Conservation (phyloP, 2,113 vertebrate species). For the Daubentonia madagascariensis region DNA sequence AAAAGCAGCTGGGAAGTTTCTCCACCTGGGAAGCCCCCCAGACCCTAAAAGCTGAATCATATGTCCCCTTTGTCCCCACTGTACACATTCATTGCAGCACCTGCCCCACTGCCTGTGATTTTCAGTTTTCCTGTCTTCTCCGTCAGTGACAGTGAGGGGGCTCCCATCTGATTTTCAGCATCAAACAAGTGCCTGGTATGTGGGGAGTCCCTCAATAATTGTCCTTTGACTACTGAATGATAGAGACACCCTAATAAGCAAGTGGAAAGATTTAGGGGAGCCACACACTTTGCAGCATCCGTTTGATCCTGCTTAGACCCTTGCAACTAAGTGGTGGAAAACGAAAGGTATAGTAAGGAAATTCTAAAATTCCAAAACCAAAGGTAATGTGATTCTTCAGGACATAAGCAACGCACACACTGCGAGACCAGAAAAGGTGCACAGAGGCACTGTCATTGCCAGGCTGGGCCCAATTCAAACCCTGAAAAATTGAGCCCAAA, state of each 20-base stretch:
- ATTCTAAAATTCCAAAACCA: background rate
- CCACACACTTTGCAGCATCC: background rate
- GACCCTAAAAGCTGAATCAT: background rate
- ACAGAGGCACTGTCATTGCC: background rate
- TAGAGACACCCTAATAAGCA: background rate
- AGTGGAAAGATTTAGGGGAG: background rate
- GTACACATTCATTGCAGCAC: background rate
- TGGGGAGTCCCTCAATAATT: background rate
- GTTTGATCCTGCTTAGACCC: background rate
- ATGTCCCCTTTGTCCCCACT: too few species aligned
- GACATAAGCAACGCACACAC: background rate
- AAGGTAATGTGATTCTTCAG: background rate
- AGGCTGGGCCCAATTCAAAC: background rate
- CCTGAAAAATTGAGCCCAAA: background rate
- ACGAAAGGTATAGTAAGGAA: background rate
- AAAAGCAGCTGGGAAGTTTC: background rate
- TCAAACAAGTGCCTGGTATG: background rate
- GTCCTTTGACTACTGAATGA: too few species aligned
- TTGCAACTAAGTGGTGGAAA: background rate
- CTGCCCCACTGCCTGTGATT: background rate
- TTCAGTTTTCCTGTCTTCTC: background rate
- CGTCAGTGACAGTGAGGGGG: rapidly evolving
- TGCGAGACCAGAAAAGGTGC: background rate
- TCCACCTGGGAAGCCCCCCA: background rate
- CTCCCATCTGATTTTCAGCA: background rate